Percentiles rank a stretch among this genome's conserved stretches.
Evolutionary conservation across 2,888 invertebrate genomes (phyloP).

Genomic region (Oegoconia quadripuncta): DNA sequence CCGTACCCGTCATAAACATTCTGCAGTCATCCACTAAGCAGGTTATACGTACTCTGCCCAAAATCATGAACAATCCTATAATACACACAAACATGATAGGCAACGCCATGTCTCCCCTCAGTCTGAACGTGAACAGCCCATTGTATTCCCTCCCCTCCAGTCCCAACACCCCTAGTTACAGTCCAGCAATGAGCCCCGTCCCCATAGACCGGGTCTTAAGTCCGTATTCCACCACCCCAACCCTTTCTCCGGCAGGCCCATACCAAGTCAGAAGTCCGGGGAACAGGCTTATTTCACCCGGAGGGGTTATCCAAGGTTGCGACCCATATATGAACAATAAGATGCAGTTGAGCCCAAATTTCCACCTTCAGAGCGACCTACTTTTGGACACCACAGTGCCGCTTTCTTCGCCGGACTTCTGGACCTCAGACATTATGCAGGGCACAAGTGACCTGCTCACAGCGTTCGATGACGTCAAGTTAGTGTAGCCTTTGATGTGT

Average conservation of each 20-base stretch:
- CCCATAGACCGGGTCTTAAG: constrained; percentile 54
- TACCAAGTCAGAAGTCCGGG: constrained; percentile 51
- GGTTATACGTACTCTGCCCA: constrained; percentile 31
- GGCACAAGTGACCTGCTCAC: constrained; percentile 55
- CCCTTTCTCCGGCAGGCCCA: constrained; percentile 56
- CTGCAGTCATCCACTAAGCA: constrained; percentile 47
- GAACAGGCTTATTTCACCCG: constrained; percentile 48
- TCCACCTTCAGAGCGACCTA: constrained; percentile 45
- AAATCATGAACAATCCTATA: constrained; percentile 22
- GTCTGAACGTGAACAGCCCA: constrained; percentile 54
- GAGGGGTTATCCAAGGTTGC: constrained; percentile 47
- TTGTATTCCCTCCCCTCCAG: constrained; percentile 62
- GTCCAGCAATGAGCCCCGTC: constrained; percentile 61
- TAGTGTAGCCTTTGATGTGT: constrained; percentile 35
- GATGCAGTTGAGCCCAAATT: constrained; percentile 62
- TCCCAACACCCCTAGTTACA: constrained; percentile 50
- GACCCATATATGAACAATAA: constrained; percentile 65
- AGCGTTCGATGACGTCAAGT: constrained; percentile 67
- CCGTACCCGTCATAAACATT: constrained; percentile 55
- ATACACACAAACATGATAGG: constrained; percentile 27
- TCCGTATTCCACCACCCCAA: constrained; percentile 62
- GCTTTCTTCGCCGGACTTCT: constrained; percentile 51
- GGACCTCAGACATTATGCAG: constrained; percentile 58
- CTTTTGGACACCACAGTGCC: constrained; percentile 49
- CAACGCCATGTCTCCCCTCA: constrained; percentile 58